These are phyloP conservation scores for Chiroxiphia lanceolata DNA, from an alignment of 2,797 vertebrate species.

Conservation along the genomic window DNA sequence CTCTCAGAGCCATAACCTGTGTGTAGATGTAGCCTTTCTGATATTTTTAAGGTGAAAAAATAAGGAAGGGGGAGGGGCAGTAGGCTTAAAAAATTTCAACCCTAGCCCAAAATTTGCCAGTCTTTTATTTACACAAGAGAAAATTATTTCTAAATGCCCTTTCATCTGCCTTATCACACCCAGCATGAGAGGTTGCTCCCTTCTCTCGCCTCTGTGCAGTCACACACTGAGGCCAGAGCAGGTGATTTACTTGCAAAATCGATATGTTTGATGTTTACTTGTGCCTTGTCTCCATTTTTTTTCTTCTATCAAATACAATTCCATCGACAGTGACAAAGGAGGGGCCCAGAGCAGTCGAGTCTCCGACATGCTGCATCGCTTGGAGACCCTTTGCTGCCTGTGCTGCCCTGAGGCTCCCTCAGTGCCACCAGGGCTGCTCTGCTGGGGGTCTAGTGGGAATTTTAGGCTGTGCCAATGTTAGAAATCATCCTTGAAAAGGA, in stretches of 20 bases:
- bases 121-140: not conserved
- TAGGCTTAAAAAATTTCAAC: not conserved
- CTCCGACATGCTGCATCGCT: not conserved
- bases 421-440: not conserved
- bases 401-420: not conserved
- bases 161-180: conserved; percentile 28
- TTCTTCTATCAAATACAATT: conserved; percentile 47
- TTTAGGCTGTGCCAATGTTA: not conserved
- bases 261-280: conserved; percentile 64
- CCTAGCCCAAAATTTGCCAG: not conserved
- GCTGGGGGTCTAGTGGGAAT: not conserved
- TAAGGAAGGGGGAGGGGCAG: not conserved
- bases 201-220: conserved; percentile 6
- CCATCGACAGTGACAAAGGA: conserved; percentile 16
- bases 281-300: conserved; percentile 50
- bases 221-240: not conserved
- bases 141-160: conserved; percentile 26
- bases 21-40: not conserved
- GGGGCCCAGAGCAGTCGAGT: not conserved
- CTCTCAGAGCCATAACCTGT: not conserved
- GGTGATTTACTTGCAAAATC: conserved; percentile 65
- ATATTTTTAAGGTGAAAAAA: conserved; percentile 13
- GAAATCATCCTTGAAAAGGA: not conserved
- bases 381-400: not conserved
- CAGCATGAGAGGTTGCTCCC: conserved; percentile 13